A percentile compares a stretch with the other conserved stretches of the same genome.
phyloP scores from a whole-genome alignment of 2,888 invertebrate genomes.

The Stenotaenia linearis region DNA sequence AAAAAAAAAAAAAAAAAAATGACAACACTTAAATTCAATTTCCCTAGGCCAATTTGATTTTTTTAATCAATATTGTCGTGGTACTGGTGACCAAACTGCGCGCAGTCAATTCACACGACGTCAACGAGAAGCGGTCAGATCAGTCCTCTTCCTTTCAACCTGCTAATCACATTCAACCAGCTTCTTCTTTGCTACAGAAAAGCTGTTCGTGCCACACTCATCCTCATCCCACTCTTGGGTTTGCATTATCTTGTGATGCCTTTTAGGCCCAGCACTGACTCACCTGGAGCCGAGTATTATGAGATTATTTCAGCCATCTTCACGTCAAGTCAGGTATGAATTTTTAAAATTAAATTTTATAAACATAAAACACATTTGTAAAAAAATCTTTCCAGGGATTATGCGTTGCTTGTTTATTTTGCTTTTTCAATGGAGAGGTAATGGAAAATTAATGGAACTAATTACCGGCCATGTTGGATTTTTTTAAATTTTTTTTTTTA shows the following conservation, averaged over 20 bases:
- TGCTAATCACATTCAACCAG: constrained; percentile 11
- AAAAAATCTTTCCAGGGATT: constrained; percentile 63
- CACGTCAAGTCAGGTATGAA: constrained; percentile 71
- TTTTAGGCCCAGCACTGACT: constrained; percentile 64
- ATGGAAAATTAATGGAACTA: not conserved
- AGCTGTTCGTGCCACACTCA: constrained; percentile 71
- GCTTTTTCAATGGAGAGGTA: constrained; percentile 94
- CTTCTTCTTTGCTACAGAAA: constrained; percentile 48
- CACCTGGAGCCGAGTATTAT: constrained; percentile 55
- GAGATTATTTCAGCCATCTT: constrained; percentile 78
- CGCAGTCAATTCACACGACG: constrained; percentile 35
- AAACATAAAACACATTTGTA: not conserved
- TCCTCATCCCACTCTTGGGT: constrained; percentile 84
- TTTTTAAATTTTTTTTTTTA: too few species aligned
- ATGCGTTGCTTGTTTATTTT: constrained; percentile 84
- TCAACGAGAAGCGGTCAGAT: constrained; percentile 34
- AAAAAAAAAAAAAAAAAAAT: too few species aligned
- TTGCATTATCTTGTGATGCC: constrained; percentile 84
- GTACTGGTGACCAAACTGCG: constrained; percentile 36
- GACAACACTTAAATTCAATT: not conserved
- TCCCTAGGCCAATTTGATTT: constrained; percentile 39
- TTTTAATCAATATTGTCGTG: constrained; percentile 40
- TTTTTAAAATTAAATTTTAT: not conserved
- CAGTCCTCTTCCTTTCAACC: not conserved
- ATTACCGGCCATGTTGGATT: too few species aligned